Conservation (phyloP, 2,888 invertebrate genomes). For the Dendrolimus pini region DNA sequence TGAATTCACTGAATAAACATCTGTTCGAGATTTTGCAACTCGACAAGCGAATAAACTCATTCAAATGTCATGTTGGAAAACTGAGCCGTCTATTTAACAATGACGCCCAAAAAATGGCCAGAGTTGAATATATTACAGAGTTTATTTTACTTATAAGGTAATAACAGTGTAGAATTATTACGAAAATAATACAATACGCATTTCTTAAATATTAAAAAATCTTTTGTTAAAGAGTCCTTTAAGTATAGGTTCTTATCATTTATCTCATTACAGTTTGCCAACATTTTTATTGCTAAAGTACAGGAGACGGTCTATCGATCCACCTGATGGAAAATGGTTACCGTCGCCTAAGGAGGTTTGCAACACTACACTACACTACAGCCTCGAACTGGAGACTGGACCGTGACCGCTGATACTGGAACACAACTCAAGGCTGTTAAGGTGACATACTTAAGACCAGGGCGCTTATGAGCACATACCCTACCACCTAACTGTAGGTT, state of each 20-base stretch:
- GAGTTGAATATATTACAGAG: conserved; percentile 7
- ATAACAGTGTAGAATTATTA: conserved; percentile 1
- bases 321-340: too few relatives aligned
- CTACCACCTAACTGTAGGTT: too few relatives aligned
- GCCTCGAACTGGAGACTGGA: too few relatives aligned
- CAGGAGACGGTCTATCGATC: too few relatives aligned
- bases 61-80: conserved; percentile 69
- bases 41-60: conserved; percentile 58
- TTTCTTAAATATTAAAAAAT: background rate
- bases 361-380: too few relatives aligned
- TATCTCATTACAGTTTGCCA: background rate
- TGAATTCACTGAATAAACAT: conserved; percentile 67
- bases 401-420: too few relatives aligned
- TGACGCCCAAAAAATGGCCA: conserved; percentile 63
- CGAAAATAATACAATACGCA: background rate
- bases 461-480: too few relatives aligned
- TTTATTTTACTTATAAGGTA: background rate
- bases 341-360: too few relatives aligned
- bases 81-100: conserved; percentile 59
- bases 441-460: too few relatives aligned
- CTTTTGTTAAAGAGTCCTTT: background rate
- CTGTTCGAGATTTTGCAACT: conserved; percentile 61
- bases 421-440: too few relatives aligned
- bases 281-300: background rate
- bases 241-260: background rate